These are phyloP conservation scores for Papilio protenor DNA, from an alignment of 2,888 invertebrate genomes.

Conservation along the genomic window DNA sequence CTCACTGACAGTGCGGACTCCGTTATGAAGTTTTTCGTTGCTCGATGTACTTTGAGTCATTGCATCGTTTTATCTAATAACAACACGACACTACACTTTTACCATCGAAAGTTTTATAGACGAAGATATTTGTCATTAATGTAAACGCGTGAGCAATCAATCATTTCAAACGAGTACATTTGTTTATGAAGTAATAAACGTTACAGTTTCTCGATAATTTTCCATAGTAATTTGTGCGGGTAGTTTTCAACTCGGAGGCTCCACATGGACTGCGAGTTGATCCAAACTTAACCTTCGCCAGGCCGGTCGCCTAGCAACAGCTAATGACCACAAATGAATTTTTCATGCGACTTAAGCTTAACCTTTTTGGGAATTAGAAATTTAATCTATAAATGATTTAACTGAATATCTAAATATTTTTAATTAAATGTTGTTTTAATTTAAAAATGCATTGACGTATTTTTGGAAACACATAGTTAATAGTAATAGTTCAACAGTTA, in stretches of 20 bases:
- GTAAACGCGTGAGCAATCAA: conserved; percentile 41
- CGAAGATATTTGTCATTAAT: conserved; percentile 16
- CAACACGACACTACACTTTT: conserved; percentile 44
- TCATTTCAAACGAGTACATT: conserved; percentile 45
- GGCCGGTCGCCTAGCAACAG: conserved; percentile 76
- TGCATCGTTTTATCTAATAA: conserved; percentile 58
- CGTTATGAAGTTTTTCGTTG: conserved; percentile 69
- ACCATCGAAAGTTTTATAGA: conserved; percentile 39
- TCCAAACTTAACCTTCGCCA: conserved; percentile 74
- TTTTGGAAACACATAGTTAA: background rate
- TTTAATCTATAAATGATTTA: conserved; percentile 2
- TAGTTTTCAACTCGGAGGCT: conserved; percentile 57
- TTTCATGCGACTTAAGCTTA: conserved; percentile 60
- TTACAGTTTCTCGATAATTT: conserved; percentile 39
- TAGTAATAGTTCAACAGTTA: background rate
- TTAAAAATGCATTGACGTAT: background rate
- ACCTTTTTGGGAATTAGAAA: conserved; percentile 2
- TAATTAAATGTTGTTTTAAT: background rate
- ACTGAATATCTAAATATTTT: background rate
- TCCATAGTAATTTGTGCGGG: conserved; percentile 53
- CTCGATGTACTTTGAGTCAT: conserved; percentile 74
- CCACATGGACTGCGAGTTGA: conserved; percentile 75
- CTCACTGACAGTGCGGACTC: conserved; percentile 72
- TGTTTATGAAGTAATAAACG: conserved; percentile 40
- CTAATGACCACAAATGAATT: conserved; percentile 80